Base-by-base conservation (phyloP, 2,113 vertebrate species). In the Nannospalax galili region DNA sequence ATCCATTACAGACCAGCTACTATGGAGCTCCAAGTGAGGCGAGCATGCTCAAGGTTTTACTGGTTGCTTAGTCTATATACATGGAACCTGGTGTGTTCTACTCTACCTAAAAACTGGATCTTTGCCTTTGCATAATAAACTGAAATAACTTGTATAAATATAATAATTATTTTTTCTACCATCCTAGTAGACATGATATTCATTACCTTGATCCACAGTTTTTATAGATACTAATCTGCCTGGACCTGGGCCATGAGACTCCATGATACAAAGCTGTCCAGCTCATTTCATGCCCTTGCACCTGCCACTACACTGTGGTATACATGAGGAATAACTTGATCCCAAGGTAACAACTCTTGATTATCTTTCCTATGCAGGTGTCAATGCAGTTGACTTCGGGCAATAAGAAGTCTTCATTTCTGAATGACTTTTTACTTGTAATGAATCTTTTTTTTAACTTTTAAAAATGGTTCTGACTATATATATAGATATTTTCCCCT, bases 371-470 rank as follows among this genome's bases (percentile, higher is more conserved):
- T 73, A 90, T 32, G 62, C 58, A 30, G 35, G 64, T 79, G 74
- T 24, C 64, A 92, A 86, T 24, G 16, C 8, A 91, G 48, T 56
- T 69, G 92, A 89, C 24, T 45, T 91, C 35, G 62, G 62, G 42
- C 16, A 65, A 6, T 45, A 60, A 79, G n/a, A 86, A 92, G 5
- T 56, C 35, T 89, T 94, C 11, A 67, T 84, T 52, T 87, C 4
- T 80, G 70, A 35, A 72, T 14, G 7, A 48, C 37, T 70, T 74
- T 81, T 90, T 75, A 24, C 26, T 64, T 70, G 80, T 87, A 93
- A 84, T 93, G 58, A 93, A 69, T 72, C 48, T 93, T 67, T 82
- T 87, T 95, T 32, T 72, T 90, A n/a, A n/a, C 64, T 85, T 95
- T 90, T 30, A 74, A 42, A 77, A 64, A 82, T 67, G 37, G 7